Percentiles rank a stretch among this genome's conserved stretches.
Evolutionary conservation across 2,797 vertebrate species (phyloP).

Genomic region (Melanotaenia parkinsoni): DNA sequence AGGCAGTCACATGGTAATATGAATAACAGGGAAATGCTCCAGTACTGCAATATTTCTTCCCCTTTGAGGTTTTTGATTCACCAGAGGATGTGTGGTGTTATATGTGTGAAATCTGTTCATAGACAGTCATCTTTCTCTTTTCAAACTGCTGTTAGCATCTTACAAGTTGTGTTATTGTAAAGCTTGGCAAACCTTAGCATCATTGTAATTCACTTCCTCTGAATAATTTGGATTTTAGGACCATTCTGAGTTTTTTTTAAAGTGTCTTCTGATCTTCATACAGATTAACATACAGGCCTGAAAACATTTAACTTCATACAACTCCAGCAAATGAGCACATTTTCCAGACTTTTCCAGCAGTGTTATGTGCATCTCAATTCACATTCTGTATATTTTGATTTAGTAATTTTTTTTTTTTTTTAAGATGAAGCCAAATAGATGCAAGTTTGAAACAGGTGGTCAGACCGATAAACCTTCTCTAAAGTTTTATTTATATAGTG

Average conservation of each 20-base stretch:
- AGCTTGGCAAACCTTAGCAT: not conserved
- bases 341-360: not conserved
- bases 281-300: not conserved
- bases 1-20: slow-evolving; percentile 39
- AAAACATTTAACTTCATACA: not conserved
- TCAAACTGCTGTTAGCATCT: not conserved
- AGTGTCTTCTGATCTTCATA: not conserved
- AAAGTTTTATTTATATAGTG: too few species aligned
- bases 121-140: not conserved
- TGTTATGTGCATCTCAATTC: not conserved
- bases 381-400: not conserved
- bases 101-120: slow-evolving; percentile 12
- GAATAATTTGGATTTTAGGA: not conserved
- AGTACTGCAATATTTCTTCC: slow-evolving; percentile 4
- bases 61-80: slow-evolving; percentile 26
- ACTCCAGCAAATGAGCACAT: not conserved
- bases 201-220: slow-evolving; percentile 3
- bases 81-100: slow-evolving; percentile 3
- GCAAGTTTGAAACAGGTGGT: not conserved
- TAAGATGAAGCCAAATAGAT: not conserved
- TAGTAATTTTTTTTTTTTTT: not conserved
- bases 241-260: slow-evolving; percentile 3
- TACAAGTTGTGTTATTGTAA: not conserved
- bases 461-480: not conserved
- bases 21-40: slow-evolving; percentile 20